Conservation (phyloP, 1,140 invertebrate genomes). For the Diorhabda elongata region DNA sequence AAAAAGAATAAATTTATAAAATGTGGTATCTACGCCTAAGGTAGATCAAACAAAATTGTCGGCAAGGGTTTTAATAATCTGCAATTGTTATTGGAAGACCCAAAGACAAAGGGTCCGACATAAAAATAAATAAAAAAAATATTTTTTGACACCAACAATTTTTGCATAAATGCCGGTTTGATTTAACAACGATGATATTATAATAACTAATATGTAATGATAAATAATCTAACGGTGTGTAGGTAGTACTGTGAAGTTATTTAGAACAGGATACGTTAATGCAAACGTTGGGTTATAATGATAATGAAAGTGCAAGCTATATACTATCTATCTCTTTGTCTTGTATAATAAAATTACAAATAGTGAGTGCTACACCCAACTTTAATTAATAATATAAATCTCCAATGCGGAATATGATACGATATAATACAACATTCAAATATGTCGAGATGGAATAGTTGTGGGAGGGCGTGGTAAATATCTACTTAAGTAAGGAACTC, state of each 20-base stretch:
- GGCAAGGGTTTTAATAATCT: too few species aligned
- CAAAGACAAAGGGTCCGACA: too few species aligned
- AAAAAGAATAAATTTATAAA: too few species aligned
- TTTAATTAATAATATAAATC: conserved; percentile 3
- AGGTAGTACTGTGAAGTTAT: background rate
- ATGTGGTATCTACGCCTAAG: too few species aligned
- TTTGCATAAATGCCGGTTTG: too few species aligned
- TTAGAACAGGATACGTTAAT: conserved; percentile 2
- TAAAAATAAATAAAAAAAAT: too few species aligned
- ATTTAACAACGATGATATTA: too few species aligned
- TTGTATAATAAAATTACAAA: conserved; percentile 1
- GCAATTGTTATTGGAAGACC: too few species aligned
- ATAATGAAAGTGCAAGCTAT: background rate
- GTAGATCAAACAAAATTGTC: too few species aligned
- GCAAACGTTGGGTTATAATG: background rate
- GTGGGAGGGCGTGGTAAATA: background rate
- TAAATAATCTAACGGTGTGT: background rate
- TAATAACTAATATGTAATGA: too few species aligned
- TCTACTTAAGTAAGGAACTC: background rate
- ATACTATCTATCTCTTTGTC: background rate
- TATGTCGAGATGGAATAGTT: background rate
- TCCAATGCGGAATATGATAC: background rate
- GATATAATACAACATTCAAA: background rate
- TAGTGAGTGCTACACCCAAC: background rate
- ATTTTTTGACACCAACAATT: too few species aligned